A percentile compares a stretch with the other conserved stretches of the same genome.
Conservation (phyloP, 2,113 vertebrate species). For the Spea bombifrons region DNA sequence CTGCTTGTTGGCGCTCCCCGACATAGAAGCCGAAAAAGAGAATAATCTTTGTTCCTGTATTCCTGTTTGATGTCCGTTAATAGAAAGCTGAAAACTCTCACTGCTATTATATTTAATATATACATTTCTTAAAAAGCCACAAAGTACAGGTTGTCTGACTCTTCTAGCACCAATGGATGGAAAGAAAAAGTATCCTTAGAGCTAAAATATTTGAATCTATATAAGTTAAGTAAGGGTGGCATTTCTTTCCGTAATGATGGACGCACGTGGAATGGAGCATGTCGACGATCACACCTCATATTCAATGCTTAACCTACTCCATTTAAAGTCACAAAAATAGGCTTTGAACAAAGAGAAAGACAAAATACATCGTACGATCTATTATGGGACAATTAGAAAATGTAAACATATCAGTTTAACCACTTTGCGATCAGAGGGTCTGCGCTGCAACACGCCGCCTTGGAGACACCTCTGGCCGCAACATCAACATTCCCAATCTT, state of each 20-base stretch:
- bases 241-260: background rate
- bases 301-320: too few species aligned
- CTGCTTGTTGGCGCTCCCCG: too few species aligned
- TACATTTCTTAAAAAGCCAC: background rate
- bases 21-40: too few species aligned
- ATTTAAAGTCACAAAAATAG: conserved; percentile 15
- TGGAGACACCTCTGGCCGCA: background rate
- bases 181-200: too few species aligned
- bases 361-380: conserved; percentile 26
- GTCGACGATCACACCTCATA: too few species aligned
- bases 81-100: background rate
- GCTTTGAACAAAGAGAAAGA: conserved; percentile 5
- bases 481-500: background rate
- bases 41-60: too few species aligned
- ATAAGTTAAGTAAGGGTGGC: background rate
- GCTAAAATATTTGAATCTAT: background rate
- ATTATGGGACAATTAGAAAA: conserved; percentile 41
- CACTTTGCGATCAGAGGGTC: background rate
- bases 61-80: background rate
- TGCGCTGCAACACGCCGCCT: background rate
- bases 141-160: background rate
- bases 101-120: background rate
- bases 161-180: background rate
- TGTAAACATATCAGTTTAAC: conserved; percentile 43
- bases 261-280: background rate